Evolutionary conservation across 2,888 invertebrate species (phyloP), one percentile per base, ranked within the genome.

Genomic region (Drosophila colorata): DNA sequence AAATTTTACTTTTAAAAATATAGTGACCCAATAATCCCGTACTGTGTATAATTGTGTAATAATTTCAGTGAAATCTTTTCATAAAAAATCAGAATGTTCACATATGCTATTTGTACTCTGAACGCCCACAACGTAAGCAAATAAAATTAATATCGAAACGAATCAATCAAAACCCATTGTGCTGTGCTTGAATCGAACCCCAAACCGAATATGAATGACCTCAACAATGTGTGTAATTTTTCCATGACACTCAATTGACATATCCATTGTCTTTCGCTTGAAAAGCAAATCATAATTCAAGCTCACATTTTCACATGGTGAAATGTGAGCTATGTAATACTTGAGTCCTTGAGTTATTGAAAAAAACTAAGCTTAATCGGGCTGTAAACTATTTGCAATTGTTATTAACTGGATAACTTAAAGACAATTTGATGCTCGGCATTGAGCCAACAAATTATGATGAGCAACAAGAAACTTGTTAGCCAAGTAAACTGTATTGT

Each of bases 221-320:
- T 61, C 51, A 56, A 66, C 76, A 75, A 58, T 72, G 48, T 63
- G 38, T 38, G 55, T 65, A 57, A 69, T 73, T 55, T 65, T 64
- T 67, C 67, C 28, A 47, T 43, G 65, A 44, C 56, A 68, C 46
- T 63, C 67, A 51, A 80, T 70, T 68, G 69, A 76, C 69, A 73
- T 40, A 35, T 66, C 28, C 20, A 72, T 78, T 84, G 81, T 65
- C 68, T 51, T 61, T 18, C 49, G 55, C 65, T n/a, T 33, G 18
- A 6, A 20, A 5, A 33, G 47, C 23, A 16, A n/a, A 43, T 16
- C 58, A 73, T 59, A 59, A 46, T 56, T 52, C 58, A 63, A 35
- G 31, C 20, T 20, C 20, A 20, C 20, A 20, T 20, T 1, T n/a
- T n/a, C n/a, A n/a, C n/a, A n/a, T n/a, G n/a, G n/a, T n/a, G n/a